Base-by-base conservation (phyloP, 1,140 invertebrate genomes). In the Triops cancriformis region DNA sequence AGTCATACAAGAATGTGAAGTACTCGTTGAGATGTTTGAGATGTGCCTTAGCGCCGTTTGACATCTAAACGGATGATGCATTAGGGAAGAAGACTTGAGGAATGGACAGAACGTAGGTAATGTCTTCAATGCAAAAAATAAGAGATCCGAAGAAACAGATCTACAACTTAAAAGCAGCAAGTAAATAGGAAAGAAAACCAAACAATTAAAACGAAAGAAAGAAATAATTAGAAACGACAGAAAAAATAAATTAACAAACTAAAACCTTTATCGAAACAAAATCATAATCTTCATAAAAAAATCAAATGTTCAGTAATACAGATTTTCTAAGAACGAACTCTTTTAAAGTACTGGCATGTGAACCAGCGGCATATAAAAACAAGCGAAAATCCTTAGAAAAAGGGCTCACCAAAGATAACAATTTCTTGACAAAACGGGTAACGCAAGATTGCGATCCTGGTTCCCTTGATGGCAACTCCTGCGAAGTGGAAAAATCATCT, bases 21-120 rank as follows among this genome's bases (percentile, higher is more conserved):
- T 96, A 97, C 83, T 97, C 96, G 4, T 93, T 94, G 72, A 98
- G 86, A 84, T 97, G 93, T 80, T 94, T 91, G 72, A 94, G 84
- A 83, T 94, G 92, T 18, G 92, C 89, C 81, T 94, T 92, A 7
- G 94, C 94, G 42, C 92, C 92, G 83, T 93, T 93, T 82, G 96
- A 94, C 89, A 96, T 91, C 87, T 92, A 45, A 74, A 64, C 42
- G 73, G 79, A 9, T 77, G 45, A 31, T 73, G 26, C 12, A 12
- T 78, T 26, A 3, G 28, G 26, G 51, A 27, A 28, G 72, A 2
- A 37, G 2, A 37, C 31, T 37, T 37, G 7, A 37, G 2, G 7
- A 37, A 37, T 7, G 7, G 7, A 37, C 31, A 37, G 7, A 7
- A 4, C 2, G 31, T 37, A 37, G 7, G 31, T 37, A 37, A 4